Evolutionary conservation across 2,888 invertebrate genomes (phyloP), one percentile per base, ranked within the genome.

Genomic region (Oscheius sp.): DNA sequence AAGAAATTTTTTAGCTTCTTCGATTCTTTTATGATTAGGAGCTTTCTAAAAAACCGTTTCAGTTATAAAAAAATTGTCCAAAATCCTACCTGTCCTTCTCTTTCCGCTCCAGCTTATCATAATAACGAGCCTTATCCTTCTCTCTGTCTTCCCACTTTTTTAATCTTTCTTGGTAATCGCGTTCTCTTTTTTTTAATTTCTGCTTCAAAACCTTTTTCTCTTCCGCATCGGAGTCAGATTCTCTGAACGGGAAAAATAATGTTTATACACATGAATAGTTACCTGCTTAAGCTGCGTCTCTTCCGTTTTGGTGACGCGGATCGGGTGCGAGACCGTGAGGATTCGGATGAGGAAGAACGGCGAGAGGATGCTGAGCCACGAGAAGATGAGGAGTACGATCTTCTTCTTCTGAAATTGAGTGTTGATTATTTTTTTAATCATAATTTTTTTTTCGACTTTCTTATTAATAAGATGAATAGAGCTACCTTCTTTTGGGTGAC

Each of bases 1-100:
- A 98, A 90, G 88, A 99, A 99, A 89, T 96, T 94, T 87, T 95
- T 94, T 64, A 98, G 90, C 47, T 94, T 90, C 88, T 94, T 93
- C 0, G 95, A 95, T 88, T 98, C 97, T 69, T 92, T 91, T 32
- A 78, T 77, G 12, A 74, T 38, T 1, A 56, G 67, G 63, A 75
- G 75, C 62, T 78, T 73, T 17, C 67, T 68, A 22, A 54, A 68
- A 50, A 65, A 41, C 8, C n/a, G 8, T 12, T 12, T 41, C 8
- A 9, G 20, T 44, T 47, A 22, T 47, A 12, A 20, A 47, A 2
- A 12, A 41, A 41, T 17, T 4, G 14, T 33, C 12, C 1, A 8
- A 17, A 50, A 84, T 93, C 92, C 84, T 93, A 92, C 83, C 92
- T 91, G 36, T 79, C 72, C 32, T 75, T 76, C 63, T 80, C 85